phyloP scores from a whole-genome alignment of 2,113 vertebrate genomes.

The Alectura lathami region DNA sequence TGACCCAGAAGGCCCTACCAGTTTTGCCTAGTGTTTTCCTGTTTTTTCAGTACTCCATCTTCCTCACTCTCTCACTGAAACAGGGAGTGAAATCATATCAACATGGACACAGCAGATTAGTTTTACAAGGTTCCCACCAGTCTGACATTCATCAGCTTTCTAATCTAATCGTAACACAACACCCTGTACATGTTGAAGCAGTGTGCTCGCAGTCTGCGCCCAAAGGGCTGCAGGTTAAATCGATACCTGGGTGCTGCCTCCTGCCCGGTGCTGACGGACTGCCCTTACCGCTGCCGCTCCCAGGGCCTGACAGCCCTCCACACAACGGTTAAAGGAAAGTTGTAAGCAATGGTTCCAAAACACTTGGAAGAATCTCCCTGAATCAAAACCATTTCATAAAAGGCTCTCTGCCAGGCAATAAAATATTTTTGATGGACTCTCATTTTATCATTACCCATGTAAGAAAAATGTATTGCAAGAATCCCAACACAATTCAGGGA shows the following conservation, averaged over 20 bases:
- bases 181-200: not conserved
- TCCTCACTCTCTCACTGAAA: not conserved
- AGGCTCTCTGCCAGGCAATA: conserved; percentile 58
- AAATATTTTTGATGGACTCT: conserved; percentile 60
- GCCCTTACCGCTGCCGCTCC: not conserved
- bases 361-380: conserved; percentile 55
- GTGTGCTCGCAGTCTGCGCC: not conserved
- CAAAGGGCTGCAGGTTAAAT: conserved; percentile 30
- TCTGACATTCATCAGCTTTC: conserved; percentile 53
- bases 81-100: conserved; percentile 28
- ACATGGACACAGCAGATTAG: conserved; percentile 58
- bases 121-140: conserved; percentile 63
- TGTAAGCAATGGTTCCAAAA: conserved; percentile 41
- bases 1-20: not conserved
- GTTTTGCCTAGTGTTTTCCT: not conserved
- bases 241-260: conserved; percentile 4
- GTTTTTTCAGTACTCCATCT: not conserved
- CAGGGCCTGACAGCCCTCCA: conserved; percentile 34
- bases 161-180: conserved; percentile 48
- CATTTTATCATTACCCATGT: conserved; percentile 71
- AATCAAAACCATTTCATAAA: conserved; percentile 65
- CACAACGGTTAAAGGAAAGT: conserved; percentile 65
- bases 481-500: conserved; percentile 64
- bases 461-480: conserved; percentile 71
- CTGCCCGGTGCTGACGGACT: not conserved